A percentile compares a stretch with the other conserved stretches of the same genome.
These are phyloP conservation scores for Leptinotarsa juncta DNA, from an alignment of 2,888 invertebrate species.

Conservation along the genomic window DNA sequence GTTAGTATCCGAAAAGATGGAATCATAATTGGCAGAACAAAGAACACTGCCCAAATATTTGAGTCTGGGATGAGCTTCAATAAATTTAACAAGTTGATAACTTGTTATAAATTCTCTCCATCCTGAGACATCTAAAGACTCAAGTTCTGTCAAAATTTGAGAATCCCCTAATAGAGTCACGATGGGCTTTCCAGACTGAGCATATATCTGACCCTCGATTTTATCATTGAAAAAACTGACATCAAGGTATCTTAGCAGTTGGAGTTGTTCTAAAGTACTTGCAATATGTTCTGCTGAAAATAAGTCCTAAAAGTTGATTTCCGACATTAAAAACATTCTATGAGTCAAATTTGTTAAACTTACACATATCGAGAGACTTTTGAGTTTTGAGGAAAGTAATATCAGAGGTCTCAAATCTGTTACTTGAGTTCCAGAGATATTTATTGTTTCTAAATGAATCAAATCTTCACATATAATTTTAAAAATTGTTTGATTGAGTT, in stretches of 20 bases:
- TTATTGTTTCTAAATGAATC: constrained; percentile 71
- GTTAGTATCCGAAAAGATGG: constrained; percentile 53
- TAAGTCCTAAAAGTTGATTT: constrained; percentile 52
- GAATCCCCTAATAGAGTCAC: constrained; percentile 63
- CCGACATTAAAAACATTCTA: background rate
- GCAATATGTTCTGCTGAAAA: constrained; percentile 49
- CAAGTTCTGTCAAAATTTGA: constrained; percentile 68
- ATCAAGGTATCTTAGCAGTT: constrained; percentile 59
- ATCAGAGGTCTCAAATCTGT: constrained; percentile 72
- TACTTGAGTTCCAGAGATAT: constrained; percentile 75
- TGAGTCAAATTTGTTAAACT: constrained; percentile 51
- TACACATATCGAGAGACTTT: constrained; percentile 71
- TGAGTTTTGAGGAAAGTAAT: constrained; percentile 70
- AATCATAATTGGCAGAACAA: constrained; percentile 57
- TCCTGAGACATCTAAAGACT: constrained; percentile 75
- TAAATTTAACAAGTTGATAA: constrained; percentile 52
- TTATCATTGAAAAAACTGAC: constrained; percentile 60
- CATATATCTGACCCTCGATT: constrained; percentile 45
- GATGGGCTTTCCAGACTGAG: constrained; percentile 44
- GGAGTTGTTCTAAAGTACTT: constrained; percentile 53
- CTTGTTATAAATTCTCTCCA: constrained; percentile 56
- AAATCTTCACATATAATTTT: constrained; percentile 76
- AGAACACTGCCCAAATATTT: constrained; percentile 61
- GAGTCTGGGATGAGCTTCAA: constrained; percentile 57
- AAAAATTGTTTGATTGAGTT: constrained; percentile 74